These are phyloP conservation scores for Pseudochirops corinnae DNA, from an alignment of 2,797 vertebrate genomes.

Conservation along the genomic window DNA sequence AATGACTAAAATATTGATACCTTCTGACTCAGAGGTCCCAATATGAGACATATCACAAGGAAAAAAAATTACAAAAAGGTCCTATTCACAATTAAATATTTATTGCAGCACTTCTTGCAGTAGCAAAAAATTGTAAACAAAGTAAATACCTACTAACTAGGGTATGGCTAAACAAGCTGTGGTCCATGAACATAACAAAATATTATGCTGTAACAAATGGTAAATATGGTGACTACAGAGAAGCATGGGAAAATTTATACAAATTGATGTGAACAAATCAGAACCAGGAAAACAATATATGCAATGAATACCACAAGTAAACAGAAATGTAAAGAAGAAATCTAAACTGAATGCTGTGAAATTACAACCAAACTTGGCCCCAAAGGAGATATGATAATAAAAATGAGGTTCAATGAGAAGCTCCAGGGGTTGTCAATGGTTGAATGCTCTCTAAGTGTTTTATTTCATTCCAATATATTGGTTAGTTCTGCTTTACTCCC, in stretches of 20 bases:
- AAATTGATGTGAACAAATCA: neutral
- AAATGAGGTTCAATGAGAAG: too few species aligned
- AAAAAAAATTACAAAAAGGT: neutral
- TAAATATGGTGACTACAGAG: neutral
- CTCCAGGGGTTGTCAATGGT: neutral
- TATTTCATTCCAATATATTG: neutral
- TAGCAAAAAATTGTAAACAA: neutral
- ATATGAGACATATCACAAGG: neutral
- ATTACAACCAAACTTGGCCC: neutral
- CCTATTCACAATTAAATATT: neutral
- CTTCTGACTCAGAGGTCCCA: neutral
- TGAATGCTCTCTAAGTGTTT: neutral
- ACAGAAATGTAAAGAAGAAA: neutral
- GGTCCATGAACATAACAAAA: neutral
- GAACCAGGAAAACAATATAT: neutral
- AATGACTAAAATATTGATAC: neutral
- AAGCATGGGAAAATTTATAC: neutral
- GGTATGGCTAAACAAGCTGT: neutral
- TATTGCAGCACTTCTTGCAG: neutral
- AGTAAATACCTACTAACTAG: neutral
- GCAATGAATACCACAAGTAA: neutral
- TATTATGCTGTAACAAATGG: neutral
- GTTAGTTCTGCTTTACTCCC: neutral
- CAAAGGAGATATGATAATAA: neutral
- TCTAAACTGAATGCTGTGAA: neutral